Percentiles rank a stretch among this genome's conserved stretches.
These are phyloP conservation scores for Epirrhoe alternata DNA, from an alignment of 2,888 invertebrate species.

Conservation along the genomic window DNA sequence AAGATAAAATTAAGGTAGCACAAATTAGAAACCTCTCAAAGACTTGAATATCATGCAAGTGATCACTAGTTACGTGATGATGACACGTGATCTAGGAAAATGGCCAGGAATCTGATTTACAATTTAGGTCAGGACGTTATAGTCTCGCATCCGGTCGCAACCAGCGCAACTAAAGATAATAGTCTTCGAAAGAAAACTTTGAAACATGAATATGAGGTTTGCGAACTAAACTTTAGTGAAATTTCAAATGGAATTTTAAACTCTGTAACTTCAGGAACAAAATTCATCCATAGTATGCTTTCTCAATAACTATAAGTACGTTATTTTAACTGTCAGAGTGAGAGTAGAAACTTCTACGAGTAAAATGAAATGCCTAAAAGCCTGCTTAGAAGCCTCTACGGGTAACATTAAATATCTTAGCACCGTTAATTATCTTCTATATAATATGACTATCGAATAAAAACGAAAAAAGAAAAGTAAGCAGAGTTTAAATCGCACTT, in stretches of 20 bases:
- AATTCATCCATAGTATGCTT: too few relatives aligned
- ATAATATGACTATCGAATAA: too few relatives aligned
- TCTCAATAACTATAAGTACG: too few relatives aligned
- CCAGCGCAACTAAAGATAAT: neutral
- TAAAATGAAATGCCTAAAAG: too few relatives aligned
- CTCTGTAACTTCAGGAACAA: neutral
- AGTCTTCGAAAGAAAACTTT: neutral
- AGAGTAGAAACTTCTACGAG: too few relatives aligned
- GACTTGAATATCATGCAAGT: neutral
- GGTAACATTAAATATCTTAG: too few relatives aligned
- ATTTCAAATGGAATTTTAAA: neutral
- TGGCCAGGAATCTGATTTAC: neutral
- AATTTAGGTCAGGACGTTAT: conserved; percentile 9
- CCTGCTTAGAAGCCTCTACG: too few relatives aligned
- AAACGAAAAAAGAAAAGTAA: too few relatives aligned
- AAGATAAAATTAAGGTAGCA: neutral
- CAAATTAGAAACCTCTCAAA: neutral
- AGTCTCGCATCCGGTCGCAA: neutral
- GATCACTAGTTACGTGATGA: neutral
- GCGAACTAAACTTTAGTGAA: neutral
- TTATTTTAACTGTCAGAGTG: too few relatives aligned
- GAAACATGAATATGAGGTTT: neutral
- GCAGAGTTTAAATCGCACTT: too few relatives aligned
- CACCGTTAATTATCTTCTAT: too few relatives aligned
- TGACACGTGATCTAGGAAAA: neutral